Percentiles rank a stretch among this genome's conserved stretches.
Conservation (phyloP, 2,888 invertebrate genomes). For the Trichopoda pennipes region DNA sequence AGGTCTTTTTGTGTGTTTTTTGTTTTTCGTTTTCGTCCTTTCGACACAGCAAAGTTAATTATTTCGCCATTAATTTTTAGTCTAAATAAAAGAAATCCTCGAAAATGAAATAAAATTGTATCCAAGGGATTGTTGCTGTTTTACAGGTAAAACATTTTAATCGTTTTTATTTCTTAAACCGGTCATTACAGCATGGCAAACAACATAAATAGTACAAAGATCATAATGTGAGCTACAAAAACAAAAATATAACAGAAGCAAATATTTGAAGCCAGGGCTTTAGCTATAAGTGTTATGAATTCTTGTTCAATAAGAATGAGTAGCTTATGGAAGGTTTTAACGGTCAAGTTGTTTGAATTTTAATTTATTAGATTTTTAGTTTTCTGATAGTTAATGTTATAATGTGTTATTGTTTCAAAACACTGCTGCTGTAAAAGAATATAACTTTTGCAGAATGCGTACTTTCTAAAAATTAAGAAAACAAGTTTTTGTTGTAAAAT, state of each 20-base stretch:
- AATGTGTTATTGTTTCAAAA: too few relatives aligned
- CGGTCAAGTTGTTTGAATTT: too few relatives aligned
- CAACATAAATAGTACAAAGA: not conserved
- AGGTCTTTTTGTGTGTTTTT: not conserved
- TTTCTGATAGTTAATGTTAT: too few relatives aligned
- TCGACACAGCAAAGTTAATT: constrained; percentile 65
- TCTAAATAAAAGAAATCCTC: constrained; percentile 60
- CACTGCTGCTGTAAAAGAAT: too few relatives aligned
- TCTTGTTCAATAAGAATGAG: too few relatives aligned
- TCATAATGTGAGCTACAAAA: not conserved
- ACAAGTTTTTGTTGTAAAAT: too few relatives aligned
- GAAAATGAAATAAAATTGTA: constrained; percentile 66
- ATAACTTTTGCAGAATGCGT: too few relatives aligned
- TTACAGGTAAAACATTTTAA: constrained; percentile 61
- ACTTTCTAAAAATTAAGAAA: too few relatives aligned
- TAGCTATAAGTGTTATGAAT: too few relatives aligned
- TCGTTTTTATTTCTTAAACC: constrained; percentile 42
- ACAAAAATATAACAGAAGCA: not conserved
- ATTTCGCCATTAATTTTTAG: constrained; percentile 66
- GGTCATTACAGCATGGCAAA: not conserved
- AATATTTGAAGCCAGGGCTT: too few relatives aligned
- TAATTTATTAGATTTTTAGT: too few relatives aligned
- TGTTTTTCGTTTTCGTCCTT: constrained; percentile 10
- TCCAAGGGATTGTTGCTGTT: constrained; percentile 62
- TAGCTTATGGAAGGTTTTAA: too few relatives aligned